Evolutionary conservation across 2,888 invertebrate genomes (phyloP).

Genomic region (Baccha elongata): DNA sequence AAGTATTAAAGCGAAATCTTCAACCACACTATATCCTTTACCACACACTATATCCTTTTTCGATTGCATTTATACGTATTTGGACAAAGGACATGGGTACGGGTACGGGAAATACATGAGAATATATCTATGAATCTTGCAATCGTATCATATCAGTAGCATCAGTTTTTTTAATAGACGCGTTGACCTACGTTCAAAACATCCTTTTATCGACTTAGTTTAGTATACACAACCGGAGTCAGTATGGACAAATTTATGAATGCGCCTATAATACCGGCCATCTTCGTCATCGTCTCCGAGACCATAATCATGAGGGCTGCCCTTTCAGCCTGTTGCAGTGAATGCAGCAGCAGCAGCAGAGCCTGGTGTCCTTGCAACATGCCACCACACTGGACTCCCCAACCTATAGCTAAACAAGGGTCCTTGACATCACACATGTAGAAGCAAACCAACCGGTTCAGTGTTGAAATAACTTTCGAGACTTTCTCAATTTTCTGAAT

Average conservation of each 20-base stretch:
- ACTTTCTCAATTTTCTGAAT: slow-evolving; percentile 59
- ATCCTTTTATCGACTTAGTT: slow-evolving; percentile 62
- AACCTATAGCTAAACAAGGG: too few relatives aligned
- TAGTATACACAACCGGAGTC: neutral
- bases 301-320: too few relatives aligned
- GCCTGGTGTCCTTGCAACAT: slow-evolving; percentile 57
- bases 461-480: slow-evolving; percentile 68
- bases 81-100: too few relatives aligned
- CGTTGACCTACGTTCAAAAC: slow-evolving; percentile 66
- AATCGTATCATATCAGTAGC: slow-evolving; percentile 54
- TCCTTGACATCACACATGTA: too few relatives aligned
- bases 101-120: neutral
- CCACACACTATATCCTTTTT: too few relatives aligned
- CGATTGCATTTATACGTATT: slow-evolving; percentile 65
- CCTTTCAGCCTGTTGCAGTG: slow-evolving; percentile 65
- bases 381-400: slow-evolving; percentile 31
- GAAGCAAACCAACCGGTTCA: slow-evolving; percentile 42
- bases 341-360: slow-evolving; percentile 31
- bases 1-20: slow-evolving; percentile 67
- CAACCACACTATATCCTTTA: slow-evolving; percentile 57
- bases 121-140: slow-evolving; percentile 9
- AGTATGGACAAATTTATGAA: slow-evolving; percentile 60
- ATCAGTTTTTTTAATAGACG: slow-evolving; percentile 63
- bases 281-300: slow-evolving; percentile 13
- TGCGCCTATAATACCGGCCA: slow-evolving; percentile 60